These are phyloP conservation scores for Notothenia coriiceps DNA, from an alignment of 2,113 vertebrate genomes.

Conservation along the genomic window DNA sequence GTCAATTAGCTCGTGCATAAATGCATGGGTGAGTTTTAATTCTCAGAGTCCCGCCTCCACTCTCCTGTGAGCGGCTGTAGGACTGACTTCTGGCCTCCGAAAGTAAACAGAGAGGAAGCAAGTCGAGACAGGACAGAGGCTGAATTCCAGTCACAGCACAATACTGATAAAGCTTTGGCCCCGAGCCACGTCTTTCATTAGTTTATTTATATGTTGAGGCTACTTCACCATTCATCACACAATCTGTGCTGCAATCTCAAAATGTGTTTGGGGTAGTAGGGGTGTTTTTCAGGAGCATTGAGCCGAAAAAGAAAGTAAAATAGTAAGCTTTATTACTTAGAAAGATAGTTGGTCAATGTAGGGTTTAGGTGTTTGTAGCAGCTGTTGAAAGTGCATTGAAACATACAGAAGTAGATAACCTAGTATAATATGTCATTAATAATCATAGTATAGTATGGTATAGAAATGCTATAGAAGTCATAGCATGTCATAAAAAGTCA, in stretches of 20 bases:
- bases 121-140: slow-evolving; percentile 75
- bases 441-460: no score
- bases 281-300: slow-evolving; percentile 12
- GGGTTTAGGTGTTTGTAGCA: neutral
- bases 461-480: no score
- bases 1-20: slow-evolving; percentile 8
- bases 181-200: slow-evolving; percentile 65
- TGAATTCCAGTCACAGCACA: slow-evolving; percentile 74
- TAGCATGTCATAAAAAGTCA: no score
- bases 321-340: neutral
- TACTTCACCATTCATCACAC: slow-evolving; percentile 44
- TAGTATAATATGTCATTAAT: no score
- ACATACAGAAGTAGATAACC: neutral
- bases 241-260: slow-evolving; percentile 36
- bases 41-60: neutral
- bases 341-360: neutral
- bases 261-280: slow-evolving; percentile 1
- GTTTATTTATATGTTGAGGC: slow-evolving; percentile 65
- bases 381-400: neutral
- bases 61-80: slow-evolving; percentile 37
- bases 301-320: neutral
- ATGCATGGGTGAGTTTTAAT: slow-evolving; percentile 43
- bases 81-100: slow-evolving; percentile 51
- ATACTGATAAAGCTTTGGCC: slow-evolving; percentile 72
- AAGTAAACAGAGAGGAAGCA: slow-evolving; percentile 76